Percentiles rank a stretch among this genome's conserved stretches.
phyloP scores from a whole-genome alignment of 2,888 invertebrate species.

The Synergus japonicus region DNA sequence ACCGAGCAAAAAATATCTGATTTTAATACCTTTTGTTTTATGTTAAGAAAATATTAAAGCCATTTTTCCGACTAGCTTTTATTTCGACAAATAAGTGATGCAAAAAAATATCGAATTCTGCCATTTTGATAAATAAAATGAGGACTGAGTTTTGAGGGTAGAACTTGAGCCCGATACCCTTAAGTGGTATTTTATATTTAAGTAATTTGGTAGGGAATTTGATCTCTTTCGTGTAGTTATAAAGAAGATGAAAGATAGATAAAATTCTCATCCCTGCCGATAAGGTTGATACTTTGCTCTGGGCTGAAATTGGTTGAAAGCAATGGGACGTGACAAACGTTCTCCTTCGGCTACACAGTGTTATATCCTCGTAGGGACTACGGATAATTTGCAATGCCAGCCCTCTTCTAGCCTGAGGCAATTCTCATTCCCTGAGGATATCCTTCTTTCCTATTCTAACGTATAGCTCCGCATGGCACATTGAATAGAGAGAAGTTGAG shows the following conservation, averaged over 20 bases:
- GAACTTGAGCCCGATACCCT: too few species aligned
- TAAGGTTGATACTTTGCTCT: not conserved
- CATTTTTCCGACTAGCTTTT: too few species aligned
- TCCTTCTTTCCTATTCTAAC: conserved; percentile 18
- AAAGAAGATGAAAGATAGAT: not conserved
- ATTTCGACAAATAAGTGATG: too few species aligned
- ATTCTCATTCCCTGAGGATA: conserved; percentile 11
- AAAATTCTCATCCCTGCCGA: not conserved
- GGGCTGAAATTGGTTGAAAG: not conserved
- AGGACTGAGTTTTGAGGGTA: too few species aligned
- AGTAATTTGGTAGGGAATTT: not conserved
- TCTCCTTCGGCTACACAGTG: not conserved
- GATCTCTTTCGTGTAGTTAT: not conserved
- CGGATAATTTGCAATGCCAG: conserved; percentile 19
- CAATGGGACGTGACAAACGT: not conserved
- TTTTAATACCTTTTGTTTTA: too few species aligned
- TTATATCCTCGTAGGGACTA: not conserved
- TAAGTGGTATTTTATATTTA: not conserved
- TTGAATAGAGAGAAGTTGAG: conserved; percentile 13
- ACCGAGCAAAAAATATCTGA: too few species aligned
- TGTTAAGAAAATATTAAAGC: too few species aligned
- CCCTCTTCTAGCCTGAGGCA: not conserved
- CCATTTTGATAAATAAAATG: too few species aligned
- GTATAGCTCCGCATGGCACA: not conserved
- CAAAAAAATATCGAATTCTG: too few species aligned